These are phyloP conservation scores for Thaumatotibia leucotreta DNA, from an alignment of 1,140 invertebrate genomes.

Conservation along the genomic window DNA sequence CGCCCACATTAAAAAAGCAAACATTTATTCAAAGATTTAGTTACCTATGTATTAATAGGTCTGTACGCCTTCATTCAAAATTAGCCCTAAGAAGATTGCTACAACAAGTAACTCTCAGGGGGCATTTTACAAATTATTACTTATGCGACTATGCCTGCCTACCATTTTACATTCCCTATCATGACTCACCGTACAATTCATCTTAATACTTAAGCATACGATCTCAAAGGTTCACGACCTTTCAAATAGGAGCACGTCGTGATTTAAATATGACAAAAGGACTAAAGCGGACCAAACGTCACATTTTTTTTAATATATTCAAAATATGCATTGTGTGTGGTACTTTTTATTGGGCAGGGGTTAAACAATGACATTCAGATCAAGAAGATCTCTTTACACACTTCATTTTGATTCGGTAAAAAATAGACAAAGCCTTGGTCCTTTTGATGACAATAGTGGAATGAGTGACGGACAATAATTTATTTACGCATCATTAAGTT, in stretches of 20 bases:
- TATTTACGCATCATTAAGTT: conserved; percentile 57
- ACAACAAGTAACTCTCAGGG: neutral
- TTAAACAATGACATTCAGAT: conserved; percentile 56
- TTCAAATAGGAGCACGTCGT: conserved; percentile 38
- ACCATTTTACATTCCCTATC: neutral
- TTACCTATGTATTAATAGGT: too few relatives aligned
- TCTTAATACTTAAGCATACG: conserved; percentile 40
- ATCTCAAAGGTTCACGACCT: conserved; percentile 47
- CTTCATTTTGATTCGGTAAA: conserved; percentile 40
- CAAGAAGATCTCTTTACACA: conserved; percentile 39
- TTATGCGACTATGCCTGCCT: neutral
- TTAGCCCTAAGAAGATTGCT: neutral
- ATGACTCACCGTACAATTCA: conserved; percentile 33
- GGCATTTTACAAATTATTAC: neutral
- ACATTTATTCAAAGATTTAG: too few relatives aligned
- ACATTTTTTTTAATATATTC: conserved; percentile 65
- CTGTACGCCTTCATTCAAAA: too few relatives aligned
- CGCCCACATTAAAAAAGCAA: too few relatives aligned
- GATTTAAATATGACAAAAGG: conserved; percentile 53
- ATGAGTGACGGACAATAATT: conserved; percentile 45
- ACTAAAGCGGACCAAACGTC: conserved; percentile 57
- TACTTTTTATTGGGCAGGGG: conserved; percentile 36
- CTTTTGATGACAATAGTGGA: conserved; percentile 33
- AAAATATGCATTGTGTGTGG: conserved; percentile 67
- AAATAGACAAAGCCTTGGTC: conserved; percentile 48